Evolutionary conservation across 1,140 invertebrate species (phyloP).

Genomic region (Plectrocnemia conspersa): DNA sequence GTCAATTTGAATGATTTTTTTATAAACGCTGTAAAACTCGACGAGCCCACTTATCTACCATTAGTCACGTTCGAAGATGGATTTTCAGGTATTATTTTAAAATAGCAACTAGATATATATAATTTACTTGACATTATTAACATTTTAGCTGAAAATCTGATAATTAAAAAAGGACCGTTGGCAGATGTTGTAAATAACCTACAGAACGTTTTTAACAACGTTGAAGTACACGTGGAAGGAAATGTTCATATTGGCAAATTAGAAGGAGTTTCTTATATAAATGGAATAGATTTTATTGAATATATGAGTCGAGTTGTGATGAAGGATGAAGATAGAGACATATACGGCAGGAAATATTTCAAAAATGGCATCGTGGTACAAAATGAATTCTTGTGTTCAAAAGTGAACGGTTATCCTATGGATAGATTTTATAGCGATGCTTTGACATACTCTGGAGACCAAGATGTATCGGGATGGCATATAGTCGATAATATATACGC

Average conservation of each 20-base stretch:
- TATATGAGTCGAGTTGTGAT: conserved; percentile 9
- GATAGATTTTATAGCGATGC: conserved; percentile 35
- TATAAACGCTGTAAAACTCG: conserved; percentile 15
- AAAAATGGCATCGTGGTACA: conserved; percentile 23
- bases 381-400: conserved; percentile 6
- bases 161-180: background rate
- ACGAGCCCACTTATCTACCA: conserved; percentile 17
- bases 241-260: conserved; percentile 1
- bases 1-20: conserved; percentile 11
- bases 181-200: background rate
- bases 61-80: conserved; percentile 14
- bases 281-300: conserved; percentile 12
- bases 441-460: conserved; percentile 35
- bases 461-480: conserved; percentile 33
- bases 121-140: background rate
- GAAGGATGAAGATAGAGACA: conserved; percentile 7
- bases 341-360: conserved; percentile 25
- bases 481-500: conserved; percentile 14
- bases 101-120: background rate
- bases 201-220: background rate
- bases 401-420: conserved; percentile 19
- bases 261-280: background rate
- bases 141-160: conserved; percentile 11
- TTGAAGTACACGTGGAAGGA: conserved; percentile 4
- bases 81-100: conserved; percentile 19